Conservation (phyloP, 2,797 vertebrate species). For the Halcyon smyrnensis region DNA sequence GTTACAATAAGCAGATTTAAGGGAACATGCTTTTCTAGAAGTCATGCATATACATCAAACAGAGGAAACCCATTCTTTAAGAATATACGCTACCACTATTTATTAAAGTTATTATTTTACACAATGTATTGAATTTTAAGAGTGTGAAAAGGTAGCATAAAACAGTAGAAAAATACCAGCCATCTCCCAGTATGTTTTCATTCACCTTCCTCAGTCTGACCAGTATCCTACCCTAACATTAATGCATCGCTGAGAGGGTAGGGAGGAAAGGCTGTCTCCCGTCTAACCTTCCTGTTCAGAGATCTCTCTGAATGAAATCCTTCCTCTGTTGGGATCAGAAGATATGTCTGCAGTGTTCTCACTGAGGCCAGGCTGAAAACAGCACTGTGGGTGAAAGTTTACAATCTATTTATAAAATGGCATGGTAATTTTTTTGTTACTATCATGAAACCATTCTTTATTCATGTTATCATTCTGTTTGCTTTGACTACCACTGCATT, state of each 20-base stretch:
- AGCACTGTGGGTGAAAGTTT: neutral
- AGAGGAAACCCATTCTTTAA: neutral
- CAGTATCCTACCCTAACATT: neutral
- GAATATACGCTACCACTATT: neutral
- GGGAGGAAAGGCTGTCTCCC: neutral
- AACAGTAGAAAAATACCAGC: neutral
- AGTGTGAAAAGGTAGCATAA: neutral
- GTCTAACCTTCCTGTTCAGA: neutral
- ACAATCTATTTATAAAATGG: neutral
- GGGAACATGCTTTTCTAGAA: neutral
- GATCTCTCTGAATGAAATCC: neutral
- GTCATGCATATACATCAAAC: neutral
- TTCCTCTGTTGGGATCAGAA: neutral
- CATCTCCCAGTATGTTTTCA: neutral
- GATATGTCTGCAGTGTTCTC: neutral
- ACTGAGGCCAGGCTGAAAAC: neutral
- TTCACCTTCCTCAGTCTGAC: neutral
- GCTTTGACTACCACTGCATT: conserved; percentile 5
- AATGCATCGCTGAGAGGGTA: neutral
- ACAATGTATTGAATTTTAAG: neutral
- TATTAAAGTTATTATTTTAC: neutral
- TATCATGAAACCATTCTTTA: neutral
- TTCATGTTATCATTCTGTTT: neutral
- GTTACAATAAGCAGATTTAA: neutral
- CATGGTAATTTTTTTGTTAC: neutral